Evolutionary conservation across 2,888 invertebrate genomes (phyloP).

Genomic region (Rotaria macrura): DNA sequence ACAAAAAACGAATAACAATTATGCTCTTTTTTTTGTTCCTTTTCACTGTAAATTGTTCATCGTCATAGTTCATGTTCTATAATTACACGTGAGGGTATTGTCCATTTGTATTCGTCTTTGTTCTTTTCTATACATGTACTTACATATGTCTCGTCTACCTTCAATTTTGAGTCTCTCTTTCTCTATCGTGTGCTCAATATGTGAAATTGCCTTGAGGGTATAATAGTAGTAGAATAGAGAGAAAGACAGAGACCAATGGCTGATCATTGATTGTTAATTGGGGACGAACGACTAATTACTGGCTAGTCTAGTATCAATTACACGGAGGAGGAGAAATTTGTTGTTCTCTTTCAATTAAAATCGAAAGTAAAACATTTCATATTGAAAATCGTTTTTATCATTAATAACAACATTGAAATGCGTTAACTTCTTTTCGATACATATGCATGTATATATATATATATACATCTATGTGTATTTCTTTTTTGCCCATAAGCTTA

Average conservation of each 20-base stretch:
- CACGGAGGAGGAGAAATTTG: neutral
- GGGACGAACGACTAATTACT: slow-evolving; percentile 8
- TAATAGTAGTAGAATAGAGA: neutral
- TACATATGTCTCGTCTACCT: slow-evolving; percentile 6
- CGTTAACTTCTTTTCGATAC: neutral
- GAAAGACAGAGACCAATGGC: neutral
- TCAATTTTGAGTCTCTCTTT: slow-evolving; percentile 2
- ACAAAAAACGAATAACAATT: neutral
- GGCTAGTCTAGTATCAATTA: slow-evolving; percentile 8
- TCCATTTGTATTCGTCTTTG: slow-evolving; percentile 9
- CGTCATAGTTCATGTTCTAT: neutral
- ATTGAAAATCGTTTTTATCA: neutral
- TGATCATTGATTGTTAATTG: slow-evolving; percentile 15
- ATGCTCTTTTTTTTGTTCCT: neutral
- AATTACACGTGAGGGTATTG: slow-evolving; percentile 6
- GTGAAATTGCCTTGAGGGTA: slow-evolving; percentile 15
- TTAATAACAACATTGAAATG: too few relatives aligned
- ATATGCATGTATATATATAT: too few relatives aligned
- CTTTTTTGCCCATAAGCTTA: neutral
- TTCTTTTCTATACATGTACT: slow-evolving; percentile 3
- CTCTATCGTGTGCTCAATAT: slow-evolving; percentile 1
- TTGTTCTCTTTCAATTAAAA: neutral
- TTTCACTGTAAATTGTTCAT: neutral
- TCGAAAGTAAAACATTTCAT: neutral
- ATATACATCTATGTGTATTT: too few relatives aligned